phyloP scores from a whole-genome alignment of 2,113 vertebrate genomes.

The Apistogramma diplotaenia region DNA sequence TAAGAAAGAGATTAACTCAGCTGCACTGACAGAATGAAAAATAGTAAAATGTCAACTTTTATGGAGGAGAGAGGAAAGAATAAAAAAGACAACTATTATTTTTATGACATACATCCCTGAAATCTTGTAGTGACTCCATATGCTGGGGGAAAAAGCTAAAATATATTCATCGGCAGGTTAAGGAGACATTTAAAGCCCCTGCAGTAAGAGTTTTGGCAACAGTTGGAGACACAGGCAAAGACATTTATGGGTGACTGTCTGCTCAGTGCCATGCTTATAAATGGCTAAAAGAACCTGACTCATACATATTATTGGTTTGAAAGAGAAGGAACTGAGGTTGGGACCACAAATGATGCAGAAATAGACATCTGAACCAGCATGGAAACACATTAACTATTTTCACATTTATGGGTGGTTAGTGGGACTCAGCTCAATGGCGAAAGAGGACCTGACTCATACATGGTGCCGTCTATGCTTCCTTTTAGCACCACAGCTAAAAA shows the following conservation, averaged over 20 bases:
- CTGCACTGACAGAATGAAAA: background rate
- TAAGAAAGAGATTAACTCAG: background rate
- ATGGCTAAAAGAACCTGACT: slow-evolving; percentile 49
- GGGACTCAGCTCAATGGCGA: slow-evolving; percentile 4
- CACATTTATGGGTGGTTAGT: slow-evolving; percentile 46
- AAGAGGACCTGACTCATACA: slow-evolving; percentile 30
- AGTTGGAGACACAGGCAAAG: slow-evolving; percentile 9
- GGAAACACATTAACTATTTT: slow-evolving; percentile 62
- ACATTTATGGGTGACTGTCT: slow-evolving; percentile 49
- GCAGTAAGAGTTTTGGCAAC: background rate
- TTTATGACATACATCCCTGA: background rate
- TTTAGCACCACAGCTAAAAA: background rate
- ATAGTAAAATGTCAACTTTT: background rate
- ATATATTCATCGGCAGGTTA: background rate
- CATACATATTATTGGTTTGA: slow-evolving; percentile 43
- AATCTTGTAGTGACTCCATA: background rate
- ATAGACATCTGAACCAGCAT: slow-evolving; percentile 55
- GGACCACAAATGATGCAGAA: slow-evolving; percentile 57
- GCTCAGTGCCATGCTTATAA: slow-evolving; percentile 36
- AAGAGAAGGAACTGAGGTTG: slow-evolving; percentile 42
- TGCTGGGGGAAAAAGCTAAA: background rate
- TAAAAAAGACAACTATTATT: background rate
- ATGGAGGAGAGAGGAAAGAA: background rate
- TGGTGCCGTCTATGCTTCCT: slow-evolving; percentile 9
- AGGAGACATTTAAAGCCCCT: background rate